Evolutionary conservation across 2,113 vertebrate species (phyloP).

Genomic region (Cyphomyrus plagiostoma): DNA sequence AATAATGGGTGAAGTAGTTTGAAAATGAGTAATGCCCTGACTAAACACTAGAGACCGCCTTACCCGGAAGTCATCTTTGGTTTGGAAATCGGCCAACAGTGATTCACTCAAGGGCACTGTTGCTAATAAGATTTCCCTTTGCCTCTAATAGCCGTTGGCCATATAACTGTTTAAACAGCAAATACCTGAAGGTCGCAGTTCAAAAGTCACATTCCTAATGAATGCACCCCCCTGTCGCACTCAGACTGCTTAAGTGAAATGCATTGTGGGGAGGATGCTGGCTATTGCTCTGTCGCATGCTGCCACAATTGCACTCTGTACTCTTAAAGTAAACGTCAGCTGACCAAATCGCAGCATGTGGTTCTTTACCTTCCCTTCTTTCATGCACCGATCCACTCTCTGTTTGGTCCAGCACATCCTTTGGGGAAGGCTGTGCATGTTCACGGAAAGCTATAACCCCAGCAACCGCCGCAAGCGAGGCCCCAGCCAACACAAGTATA

Average conservation of each 20-base stretch:
- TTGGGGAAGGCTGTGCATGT: not conserved
- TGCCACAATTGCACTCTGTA: not conserved
- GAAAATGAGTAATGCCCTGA: not conserved
- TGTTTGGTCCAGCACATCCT: not conserved
- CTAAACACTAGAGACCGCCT: conserved; percentile 31
- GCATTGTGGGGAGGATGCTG: not conserved
- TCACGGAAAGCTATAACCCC: conserved; percentile 44
- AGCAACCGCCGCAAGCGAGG: conserved; percentile 18
- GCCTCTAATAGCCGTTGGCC: conserved; percentile 30
- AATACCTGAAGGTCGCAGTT: conserved; percentile 5
- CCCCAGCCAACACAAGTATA: conserved; percentile 43
- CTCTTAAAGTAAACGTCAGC: not conserved
- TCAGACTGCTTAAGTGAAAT: not conserved
- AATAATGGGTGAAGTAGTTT: not conserved
- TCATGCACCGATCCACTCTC: not conserved
- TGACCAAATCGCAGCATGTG: not conserved
- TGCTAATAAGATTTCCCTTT: conserved; percentile 39
- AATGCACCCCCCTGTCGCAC: not conserved
- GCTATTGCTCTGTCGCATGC: not conserved
- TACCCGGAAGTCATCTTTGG: conserved; percentile 37
- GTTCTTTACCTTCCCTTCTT: not conserved
- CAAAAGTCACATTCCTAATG: conserved; percentile 19
- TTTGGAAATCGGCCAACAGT: conserved; percentile 13
- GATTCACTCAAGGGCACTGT: conserved; percentile 23
- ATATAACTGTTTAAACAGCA: conserved; percentile 27